A percentile compares a stretch with the other conserved stretches of the same genome.
These are phyloP conservation scores for Bathynomus jamesi DNA, from an alignment of 1,140 invertebrate genomes.

Conservation along the genomic window DNA sequence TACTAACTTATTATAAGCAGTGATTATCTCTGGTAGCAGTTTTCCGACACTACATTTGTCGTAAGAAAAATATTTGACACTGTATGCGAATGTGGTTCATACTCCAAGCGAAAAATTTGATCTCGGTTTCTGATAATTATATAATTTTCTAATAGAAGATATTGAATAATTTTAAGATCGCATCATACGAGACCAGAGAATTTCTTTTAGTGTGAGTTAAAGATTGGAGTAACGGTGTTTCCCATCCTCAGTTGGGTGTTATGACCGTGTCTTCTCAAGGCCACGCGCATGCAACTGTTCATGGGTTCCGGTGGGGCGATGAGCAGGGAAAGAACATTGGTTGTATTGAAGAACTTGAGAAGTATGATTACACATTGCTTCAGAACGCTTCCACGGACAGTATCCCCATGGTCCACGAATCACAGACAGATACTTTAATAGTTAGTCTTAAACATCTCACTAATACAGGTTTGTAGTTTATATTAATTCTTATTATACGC, in stretches of 20 bases:
- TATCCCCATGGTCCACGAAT: not conserved
- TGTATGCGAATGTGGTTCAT: no score
- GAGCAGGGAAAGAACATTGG: constrained; percentile 22
- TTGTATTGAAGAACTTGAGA: constrained; percentile 6
- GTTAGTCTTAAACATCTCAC: not conserved
- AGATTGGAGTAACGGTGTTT: not conserved
- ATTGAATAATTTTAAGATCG: no score
- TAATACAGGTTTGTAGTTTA: not conserved
- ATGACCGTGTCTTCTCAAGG: constrained; percentile 5
- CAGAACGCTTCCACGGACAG: constrained; percentile 14
- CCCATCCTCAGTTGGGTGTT: not conserved
- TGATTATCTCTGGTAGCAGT: no score
- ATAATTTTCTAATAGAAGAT: no score
- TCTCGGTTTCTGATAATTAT: no score
- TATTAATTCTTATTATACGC: no score
- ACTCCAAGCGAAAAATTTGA: no score
- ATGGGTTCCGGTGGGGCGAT: constrained; percentile 4
- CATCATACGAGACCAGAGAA: constrained; percentile 91
- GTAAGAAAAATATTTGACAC: no score
- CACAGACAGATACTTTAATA: not conserved
- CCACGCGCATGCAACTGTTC: constrained; percentile 9
- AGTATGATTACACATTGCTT: constrained; percentile 10
- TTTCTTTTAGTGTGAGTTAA: no score
- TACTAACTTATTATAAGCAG: no score
- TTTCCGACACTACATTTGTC: no score